Evolutionary conservation across 1,140 invertebrate species (phyloP).

Genomic region (Drosophila busckii): DNA sequence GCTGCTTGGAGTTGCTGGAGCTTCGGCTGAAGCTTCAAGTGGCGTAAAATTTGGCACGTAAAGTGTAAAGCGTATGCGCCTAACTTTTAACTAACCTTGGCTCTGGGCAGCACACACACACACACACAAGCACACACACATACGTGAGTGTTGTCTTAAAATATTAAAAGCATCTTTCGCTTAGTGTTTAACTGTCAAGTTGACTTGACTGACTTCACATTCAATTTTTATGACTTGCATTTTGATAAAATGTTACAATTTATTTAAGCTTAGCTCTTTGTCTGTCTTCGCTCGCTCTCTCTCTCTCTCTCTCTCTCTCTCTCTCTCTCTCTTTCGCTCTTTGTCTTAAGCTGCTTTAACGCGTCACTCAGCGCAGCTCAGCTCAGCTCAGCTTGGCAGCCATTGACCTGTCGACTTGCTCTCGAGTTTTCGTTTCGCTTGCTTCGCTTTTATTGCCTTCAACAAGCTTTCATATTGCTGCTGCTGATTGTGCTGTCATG

Average conservation of each 20-base stretch:
- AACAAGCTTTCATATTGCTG: too few relatives aligned
- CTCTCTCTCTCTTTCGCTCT: slow-evolving; percentile 1
- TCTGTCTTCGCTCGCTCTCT: neutral
- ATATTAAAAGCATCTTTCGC: slow-evolving; percentile 51
- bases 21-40: slow-evolving; percentile 35
- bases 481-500: too few relatives aligned
- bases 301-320: neutral
- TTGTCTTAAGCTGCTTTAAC: too few relatives aligned
- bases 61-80: slow-evolving; percentile 34
- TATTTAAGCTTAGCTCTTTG: neutral
- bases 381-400: too few relatives aligned
- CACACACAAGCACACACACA: neutral
- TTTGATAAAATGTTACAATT: too few relatives aligned
- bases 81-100: slow-evolving; percentile 63
- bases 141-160: slow-evolving; percentile 20
- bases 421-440: too few relatives aligned
- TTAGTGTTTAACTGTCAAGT: slow-evolving; percentile 49
- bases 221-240: too few relatives aligned
- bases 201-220: slow-evolving; percentile 18
- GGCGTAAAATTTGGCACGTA: slow-evolving; percentile 69
- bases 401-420: too few relatives aligned
- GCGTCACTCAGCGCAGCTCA: too few relatives aligned
- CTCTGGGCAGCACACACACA: slow-evolving; percentile 18
- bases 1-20: neutral
- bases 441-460: too few relatives aligned